These are phyloP conservation scores for Heterotis niloticus DNA, from an alignment of 2,113 vertebrate genomes.

Conservation along the genomic window DNA sequence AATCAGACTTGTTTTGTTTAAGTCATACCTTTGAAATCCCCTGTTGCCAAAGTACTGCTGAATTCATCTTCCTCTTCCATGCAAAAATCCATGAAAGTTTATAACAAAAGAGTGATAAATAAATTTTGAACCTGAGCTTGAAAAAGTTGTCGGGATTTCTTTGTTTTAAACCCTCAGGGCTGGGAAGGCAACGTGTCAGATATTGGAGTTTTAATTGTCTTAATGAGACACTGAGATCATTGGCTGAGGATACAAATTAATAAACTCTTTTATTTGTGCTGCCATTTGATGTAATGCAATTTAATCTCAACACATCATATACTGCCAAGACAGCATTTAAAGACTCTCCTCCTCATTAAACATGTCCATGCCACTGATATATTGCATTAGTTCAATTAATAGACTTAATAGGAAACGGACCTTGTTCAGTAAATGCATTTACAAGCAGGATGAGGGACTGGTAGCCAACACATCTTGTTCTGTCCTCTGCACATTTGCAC, in stretches of 20 bases:
- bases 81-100: not conserved
- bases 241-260: slow-evolving; percentile 36
- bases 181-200: slow-evolving; percentile 30
- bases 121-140: not conserved
- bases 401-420: not conserved
- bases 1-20: too few relatives aligned
- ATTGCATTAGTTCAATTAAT: slow-evolving; percentile 23
- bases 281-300: slow-evolving; percentile 22
- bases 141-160: not conserved
- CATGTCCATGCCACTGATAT: slow-evolving; percentile 11
- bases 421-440: slow-evolving; percentile 7
- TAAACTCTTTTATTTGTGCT: not conserved
- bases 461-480: not conserved
- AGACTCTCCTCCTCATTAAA: slow-evolving; percentile 4
- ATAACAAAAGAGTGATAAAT: not conserved
- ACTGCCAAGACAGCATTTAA: slow-evolving; percentile 20
- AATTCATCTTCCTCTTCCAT: not conserved
- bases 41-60: not conserved
- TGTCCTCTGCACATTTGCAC: not conserved
- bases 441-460: not conserved
- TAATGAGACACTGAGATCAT: slow-evolving; percentile 33
- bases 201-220: slow-evolving; percentile 36
- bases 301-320: slow-evolving; percentile 16
- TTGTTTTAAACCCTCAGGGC: not conserved
- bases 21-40: slow-evolving; percentile 12